A percentile compares a stretch with the other conserved stretches of the same genome.
Conservation (phyloP, 1,140 invertebrate genomes). For the Potamilus streckersoni region DNA sequence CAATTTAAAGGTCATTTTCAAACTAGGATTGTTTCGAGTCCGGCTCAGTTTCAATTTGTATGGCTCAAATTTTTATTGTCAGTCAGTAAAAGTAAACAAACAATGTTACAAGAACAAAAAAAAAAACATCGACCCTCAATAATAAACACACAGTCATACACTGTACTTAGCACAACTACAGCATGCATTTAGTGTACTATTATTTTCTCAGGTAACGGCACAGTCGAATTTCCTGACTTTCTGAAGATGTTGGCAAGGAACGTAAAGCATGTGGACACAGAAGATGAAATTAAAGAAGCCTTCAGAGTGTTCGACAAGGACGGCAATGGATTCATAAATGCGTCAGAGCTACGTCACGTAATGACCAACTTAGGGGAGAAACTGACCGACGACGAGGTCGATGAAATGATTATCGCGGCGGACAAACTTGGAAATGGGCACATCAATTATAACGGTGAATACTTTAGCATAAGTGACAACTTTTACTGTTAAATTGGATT, state of each 20-base stretch:
- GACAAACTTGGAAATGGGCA: constrained; percentile 84
- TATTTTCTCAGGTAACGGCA: constrained; percentile 86
- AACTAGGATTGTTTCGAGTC: no score
- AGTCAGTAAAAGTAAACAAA: no score
- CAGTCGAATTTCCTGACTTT: constrained; percentile 97
- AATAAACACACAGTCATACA: no score
- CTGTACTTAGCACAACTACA: no score
- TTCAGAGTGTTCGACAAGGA: constrained; percentile 99
- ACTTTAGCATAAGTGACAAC: not conserved
- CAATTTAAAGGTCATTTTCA: no score
- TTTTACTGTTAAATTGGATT: no score
- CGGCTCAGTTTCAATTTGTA: no score
- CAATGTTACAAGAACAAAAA: no score
- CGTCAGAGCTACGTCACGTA: constrained; percentile 69
- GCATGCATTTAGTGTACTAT: no score
- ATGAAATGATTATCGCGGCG: constrained; percentile 93
- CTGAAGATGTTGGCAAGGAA: constrained; percentile 95
- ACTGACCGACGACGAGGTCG: constrained; percentile 89
- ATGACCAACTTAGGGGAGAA: constrained; percentile 94
- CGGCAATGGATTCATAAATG: constrained; percentile 83
- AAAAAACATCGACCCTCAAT: no score
- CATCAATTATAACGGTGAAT: constrained; percentile 52
- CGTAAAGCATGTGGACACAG: constrained; percentile 99
- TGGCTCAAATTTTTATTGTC: no score
- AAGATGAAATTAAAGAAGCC: constrained; percentile 98